phyloP scores from a whole-genome alignment of 2,888 invertebrate genomes.

The Schizaphis graminum region DNA sequence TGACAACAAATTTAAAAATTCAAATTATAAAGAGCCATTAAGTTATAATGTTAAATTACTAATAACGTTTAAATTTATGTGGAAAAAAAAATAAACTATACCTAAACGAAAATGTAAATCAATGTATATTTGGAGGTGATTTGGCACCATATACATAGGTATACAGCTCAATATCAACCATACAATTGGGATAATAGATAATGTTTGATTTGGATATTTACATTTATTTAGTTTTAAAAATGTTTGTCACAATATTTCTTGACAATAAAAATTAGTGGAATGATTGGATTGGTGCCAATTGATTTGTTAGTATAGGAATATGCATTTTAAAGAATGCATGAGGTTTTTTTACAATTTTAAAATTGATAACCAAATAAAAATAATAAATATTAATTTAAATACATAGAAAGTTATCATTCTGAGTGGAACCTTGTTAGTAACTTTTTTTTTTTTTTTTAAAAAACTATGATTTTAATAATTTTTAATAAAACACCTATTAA shows the following conservation, averaged over 20 bases:
- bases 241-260: not conserved
- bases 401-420: conserved; percentile 11
- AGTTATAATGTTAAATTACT: not conserved
- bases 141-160: not conserved
- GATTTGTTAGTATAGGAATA: conserved; percentile 24
- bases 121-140: not conserved
- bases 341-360: conserved; percentile 19
- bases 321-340: not conserved
- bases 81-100: not conserved
- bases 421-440: conserved; percentile 31
- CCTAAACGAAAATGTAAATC: conserved; percentile 12
- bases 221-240: conserved; percentile 23
- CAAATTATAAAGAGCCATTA: conserved; percentile 57
- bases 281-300: conserved; percentile 15
- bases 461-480: conserved; percentile 14
- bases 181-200: not conserved
- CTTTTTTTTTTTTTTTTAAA: not conserved
- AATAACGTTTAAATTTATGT: conserved; percentile 18
- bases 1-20: conserved; percentile 64
- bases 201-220: conserved; percentile 17
- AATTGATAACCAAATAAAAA: not conserved
- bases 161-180: not conserved
- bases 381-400: conserved; percentile 5
- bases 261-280: conserved; percentile 15
- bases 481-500: conserved; percentile 23